phyloP scores from a whole-genome alignment of 2,888 invertebrate species.

The Clitarchus hookeri region DNA sequence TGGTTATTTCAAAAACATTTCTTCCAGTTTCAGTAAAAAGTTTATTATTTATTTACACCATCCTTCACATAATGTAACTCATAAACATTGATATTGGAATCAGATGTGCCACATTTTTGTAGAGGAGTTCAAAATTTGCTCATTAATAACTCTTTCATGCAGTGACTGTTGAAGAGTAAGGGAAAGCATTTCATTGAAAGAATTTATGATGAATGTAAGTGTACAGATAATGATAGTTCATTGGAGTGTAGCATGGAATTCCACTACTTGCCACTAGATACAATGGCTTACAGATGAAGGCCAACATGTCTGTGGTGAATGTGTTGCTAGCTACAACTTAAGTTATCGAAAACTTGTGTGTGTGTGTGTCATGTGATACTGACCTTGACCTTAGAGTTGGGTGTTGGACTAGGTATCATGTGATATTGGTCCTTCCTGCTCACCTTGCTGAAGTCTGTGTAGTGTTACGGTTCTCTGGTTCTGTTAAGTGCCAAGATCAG shows the following conservation, averaged over 20 bases:
- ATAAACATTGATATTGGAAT: too few relatives aligned
- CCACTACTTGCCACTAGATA: background rate
- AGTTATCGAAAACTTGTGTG: background rate
- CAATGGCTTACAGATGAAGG: background rate
- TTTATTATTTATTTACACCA: too few relatives aligned
- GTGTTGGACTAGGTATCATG: background rate
- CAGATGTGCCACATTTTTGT: too few relatives aligned
- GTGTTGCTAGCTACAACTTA: background rate
- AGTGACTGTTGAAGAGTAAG: too few relatives aligned
- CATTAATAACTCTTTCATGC: too few relatives aligned
- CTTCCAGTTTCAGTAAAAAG: too few relatives aligned
- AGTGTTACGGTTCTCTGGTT: background rate
- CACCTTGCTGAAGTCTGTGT: background rate
- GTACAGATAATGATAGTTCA: too few relatives aligned
- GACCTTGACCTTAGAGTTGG: constrained; percentile 2
- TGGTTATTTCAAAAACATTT: too few relatives aligned
- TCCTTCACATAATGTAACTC: too few relatives aligned
- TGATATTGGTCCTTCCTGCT: background rate
- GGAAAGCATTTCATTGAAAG: too few relatives aligned
- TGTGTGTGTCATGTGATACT: background rate
- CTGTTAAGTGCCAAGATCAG: background rate
- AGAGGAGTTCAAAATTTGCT: too few relatives aligned
- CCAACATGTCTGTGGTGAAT: background rate
- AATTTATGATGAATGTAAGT: too few relatives aligned
- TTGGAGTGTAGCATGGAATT: background rate